Conservation (phyloP, 2,888 invertebrate genomes). For the Camptogramma bilineatum region DNA sequence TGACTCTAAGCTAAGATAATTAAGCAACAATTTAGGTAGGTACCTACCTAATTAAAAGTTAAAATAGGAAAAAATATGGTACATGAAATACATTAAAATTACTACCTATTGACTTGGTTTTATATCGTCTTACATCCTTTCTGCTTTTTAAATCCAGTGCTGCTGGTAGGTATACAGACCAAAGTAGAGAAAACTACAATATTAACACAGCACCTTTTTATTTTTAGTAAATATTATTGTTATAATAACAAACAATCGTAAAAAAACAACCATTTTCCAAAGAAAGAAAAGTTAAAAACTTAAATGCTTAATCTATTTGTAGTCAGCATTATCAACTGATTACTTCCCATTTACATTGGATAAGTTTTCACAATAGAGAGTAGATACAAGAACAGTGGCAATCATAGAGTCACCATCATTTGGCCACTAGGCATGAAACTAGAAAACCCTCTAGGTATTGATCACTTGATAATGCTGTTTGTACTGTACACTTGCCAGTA, state of each 20-base stretch:
- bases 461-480: background rate
- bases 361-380: background rate
- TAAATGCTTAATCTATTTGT: constrained; percentile 1
- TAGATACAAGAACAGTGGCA: background rate
- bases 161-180: too few relatives aligned
- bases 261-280: constrained; percentile 35
- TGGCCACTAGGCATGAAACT: background rate
- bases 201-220: constrained; percentile 37
- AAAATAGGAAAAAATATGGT: too few relatives aligned
- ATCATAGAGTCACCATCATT: background rate
- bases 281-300: constrained; percentile 4
- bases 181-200: constrained; percentile 6
- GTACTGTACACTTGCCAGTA: background rate
- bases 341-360: background rate
- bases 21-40: too few relatives aligned
- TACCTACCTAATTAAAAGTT: too few relatives aligned
- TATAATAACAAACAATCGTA: constrained; percentile 9
- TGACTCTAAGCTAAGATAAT: too few relatives aligned
- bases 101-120: too few relatives aligned
- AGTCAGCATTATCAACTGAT: background rate
- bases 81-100: too few relatives aligned
- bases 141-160: too few relatives aligned
- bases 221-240: constrained; percentile 20
- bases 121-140: too few relatives aligned
- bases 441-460: background rate